Evolutionary conservation across 2,113 vertebrate species (phyloP).

Genomic region (Tauraco erythrolophus): DNA sequence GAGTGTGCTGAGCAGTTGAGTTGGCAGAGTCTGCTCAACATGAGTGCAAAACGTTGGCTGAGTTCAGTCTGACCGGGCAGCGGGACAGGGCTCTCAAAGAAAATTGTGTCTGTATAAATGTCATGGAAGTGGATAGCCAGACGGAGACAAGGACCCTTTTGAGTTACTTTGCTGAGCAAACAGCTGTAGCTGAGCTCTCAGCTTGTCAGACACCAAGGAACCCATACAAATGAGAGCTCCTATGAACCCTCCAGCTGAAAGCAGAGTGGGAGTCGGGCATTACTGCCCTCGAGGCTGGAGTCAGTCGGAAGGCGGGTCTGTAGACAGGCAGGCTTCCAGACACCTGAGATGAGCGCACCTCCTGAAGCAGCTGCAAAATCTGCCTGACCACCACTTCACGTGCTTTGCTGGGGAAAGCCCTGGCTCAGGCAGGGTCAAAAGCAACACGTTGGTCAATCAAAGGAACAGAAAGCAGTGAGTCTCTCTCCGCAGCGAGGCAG

Average conservation of each 20-base stretch:
- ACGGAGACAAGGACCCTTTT: neutral
- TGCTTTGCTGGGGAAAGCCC: neutral
- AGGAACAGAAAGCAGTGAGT: fast-evolving
- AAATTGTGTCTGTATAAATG: neutral
- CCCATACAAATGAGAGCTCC: neutral
- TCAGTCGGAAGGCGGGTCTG: neutral
- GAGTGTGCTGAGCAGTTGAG: neutral
- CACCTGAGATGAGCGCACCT: neutral
- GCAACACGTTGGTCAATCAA: neutral
- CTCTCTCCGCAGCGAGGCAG: neutral
- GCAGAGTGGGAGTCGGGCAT: neutral
- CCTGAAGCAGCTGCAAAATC: neutral
- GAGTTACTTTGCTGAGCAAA: neutral
- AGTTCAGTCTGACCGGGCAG: conserved; percentile 34
- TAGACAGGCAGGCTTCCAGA: neutral
- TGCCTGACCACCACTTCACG: fast-evolving
- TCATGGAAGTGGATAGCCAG: neutral
- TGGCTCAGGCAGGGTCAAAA: fast-evolving
- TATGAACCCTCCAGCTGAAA: neutral
- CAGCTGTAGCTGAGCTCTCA: neutral
- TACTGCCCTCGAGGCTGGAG: neutral
- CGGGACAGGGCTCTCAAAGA: neutral
- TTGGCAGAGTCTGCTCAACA: neutral
- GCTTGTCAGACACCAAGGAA: neutral
- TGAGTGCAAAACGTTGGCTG: neutral